Percentiles rank a stretch among this genome's conserved stretches.
phyloP scores from a whole-genome alignment of 2,888 invertebrate genomes.

The Leucania comma region DNA sequence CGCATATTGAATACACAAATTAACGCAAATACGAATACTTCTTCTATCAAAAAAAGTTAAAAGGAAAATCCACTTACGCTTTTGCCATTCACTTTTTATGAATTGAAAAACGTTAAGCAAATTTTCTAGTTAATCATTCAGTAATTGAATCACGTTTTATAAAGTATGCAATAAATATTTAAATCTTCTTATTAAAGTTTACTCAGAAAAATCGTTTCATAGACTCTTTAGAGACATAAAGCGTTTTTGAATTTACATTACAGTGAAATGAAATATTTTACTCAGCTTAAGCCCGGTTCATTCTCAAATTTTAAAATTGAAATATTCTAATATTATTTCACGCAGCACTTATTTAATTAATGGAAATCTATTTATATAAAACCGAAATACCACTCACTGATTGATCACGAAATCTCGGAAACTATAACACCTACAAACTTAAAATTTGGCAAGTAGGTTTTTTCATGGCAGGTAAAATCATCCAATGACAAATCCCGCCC shows the following conservation, averaged over 20 bases:
- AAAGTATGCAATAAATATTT: neutral
- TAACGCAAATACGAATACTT: neutral
- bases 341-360: neutral
- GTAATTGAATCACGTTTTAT: neutral
- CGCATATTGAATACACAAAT: too few relatives aligned
- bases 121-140: neutral
- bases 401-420: too few relatives aligned
- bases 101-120: neutral
- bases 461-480: too few relatives aligned
- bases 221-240: too few relatives aligned
- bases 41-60: neutral
- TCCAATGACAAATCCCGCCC: too few relatives aligned
- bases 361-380: too few relatives aligned
- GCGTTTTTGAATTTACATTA: neutral
- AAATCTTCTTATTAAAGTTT: neutral
- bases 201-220: neutral
- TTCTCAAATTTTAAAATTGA: slow-evolving; percentile 14
- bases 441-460: too few relatives aligned
- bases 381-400: too few relatives aligned
- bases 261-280: slow-evolving; percentile 21
- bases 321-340: slow-evolving; percentile 7
- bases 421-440: too few relatives aligned
- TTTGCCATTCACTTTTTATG: neutral
- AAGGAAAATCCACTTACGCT: neutral
- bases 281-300: slow-evolving; percentile 11